phyloP scores from a whole-genome alignment of 2,113 vertebrate genomes.

The Accipiter virgatus region DNA sequence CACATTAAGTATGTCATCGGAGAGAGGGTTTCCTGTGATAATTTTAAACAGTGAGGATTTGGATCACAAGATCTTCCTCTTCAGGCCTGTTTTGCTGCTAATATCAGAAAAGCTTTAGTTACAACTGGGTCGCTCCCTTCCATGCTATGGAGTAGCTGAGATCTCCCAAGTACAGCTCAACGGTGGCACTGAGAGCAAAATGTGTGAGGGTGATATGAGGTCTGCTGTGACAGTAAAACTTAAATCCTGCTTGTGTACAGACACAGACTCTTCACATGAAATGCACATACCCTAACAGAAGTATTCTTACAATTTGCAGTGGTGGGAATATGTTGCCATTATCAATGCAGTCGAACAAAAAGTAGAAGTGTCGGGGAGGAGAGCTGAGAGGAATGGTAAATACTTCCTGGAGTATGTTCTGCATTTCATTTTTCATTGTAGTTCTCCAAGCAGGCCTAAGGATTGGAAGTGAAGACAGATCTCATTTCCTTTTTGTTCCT shows the following conservation, averaged over 20 bases:
- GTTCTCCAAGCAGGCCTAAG: background rate
- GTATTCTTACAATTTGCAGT: background rate
- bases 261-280: background rate
- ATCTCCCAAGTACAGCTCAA: background rate
- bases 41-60: background rate
- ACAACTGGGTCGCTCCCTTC: background rate
- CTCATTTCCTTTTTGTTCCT: background rate
- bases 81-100: background rate
- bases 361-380: background rate
- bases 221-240: background rate
- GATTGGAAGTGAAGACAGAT: background rate
- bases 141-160: background rate
- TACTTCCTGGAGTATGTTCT: background rate
- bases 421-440: background rate
- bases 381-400: background rate
- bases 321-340: background rate
- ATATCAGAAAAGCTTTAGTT: background rate
- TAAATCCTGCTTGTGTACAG: background rate
- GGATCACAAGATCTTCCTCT: background rate
- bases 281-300: background rate
- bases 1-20: fast-evolving
- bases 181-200: background rate
- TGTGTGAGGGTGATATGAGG: fast-evolving
- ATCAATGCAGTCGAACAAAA: background rate
- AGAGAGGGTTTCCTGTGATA: background rate